Evolutionary conservation across 2,888 invertebrate genomes (phyloP).

Genomic region (Carabus problematicus): DNA sequence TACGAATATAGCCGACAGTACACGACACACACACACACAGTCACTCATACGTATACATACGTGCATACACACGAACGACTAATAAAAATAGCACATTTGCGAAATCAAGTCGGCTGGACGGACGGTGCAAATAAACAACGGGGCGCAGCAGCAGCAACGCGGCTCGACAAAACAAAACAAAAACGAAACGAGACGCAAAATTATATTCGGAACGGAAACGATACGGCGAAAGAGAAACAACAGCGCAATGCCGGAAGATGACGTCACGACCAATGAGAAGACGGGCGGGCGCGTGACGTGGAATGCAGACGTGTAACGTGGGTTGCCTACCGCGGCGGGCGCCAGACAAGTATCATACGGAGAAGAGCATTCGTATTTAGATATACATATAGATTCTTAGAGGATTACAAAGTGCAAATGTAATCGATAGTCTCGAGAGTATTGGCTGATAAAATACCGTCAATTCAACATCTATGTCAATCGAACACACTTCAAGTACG

Average conservation of each 20-base stretch:
- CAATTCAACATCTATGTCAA: no score
- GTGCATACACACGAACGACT: neutral
- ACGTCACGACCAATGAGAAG: conserved; percentile 1
- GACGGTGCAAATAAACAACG: no score
- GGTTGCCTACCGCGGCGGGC: neutral
- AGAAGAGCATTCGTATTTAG: no score
- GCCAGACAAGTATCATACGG: no score
- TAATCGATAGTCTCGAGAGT: no score
- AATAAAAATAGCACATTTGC: neutral
- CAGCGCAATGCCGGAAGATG: conserved; percentile 3
- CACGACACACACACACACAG: conserved; percentile 10
- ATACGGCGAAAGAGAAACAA: neutral
- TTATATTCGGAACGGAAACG: conserved; percentile 5
- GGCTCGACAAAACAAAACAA: conserved; percentile 16
- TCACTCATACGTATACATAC: conserved; percentile 10
- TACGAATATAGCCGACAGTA: no score
- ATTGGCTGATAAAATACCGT: no score
- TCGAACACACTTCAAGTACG: no score
- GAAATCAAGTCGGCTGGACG: conserved; percentile 13
- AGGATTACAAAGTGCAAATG: no score
- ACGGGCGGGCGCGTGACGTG: neutral
- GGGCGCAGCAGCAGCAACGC: neutral
- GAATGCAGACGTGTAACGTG: conserved; percentile 1
- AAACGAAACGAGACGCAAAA: neutral
- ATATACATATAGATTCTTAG: no score